Evolutionary conservation across 2,888 invertebrate species (phyloP).

Genomic region (Ornithoptera alexandrae): DNA sequence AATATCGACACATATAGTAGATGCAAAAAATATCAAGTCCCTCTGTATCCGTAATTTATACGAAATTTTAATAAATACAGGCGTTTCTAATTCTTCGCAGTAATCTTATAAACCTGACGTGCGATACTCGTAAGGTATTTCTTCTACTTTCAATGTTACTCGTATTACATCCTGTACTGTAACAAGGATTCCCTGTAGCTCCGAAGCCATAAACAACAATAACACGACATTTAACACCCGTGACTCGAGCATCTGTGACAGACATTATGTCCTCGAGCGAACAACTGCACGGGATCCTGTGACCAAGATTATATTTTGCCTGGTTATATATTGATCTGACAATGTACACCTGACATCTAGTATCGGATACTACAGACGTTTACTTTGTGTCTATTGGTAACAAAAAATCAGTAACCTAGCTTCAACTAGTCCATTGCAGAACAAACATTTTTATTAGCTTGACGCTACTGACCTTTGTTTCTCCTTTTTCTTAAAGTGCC

Average conservation of each 20-base stretch:
- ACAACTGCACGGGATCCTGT: neutral
- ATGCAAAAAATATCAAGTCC: too few relatives aligned
- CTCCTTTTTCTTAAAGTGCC: too few relatives aligned
- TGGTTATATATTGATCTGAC: neutral
- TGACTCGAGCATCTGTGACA: neutral
- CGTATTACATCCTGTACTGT: constrained; percentile 10
- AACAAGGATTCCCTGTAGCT: constrained; percentile 13
- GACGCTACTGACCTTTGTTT: neutral
- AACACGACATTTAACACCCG: constrained; percentile 22
- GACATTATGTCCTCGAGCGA: neutral
- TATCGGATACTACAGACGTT: too few relatives aligned
- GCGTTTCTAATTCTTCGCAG: neutral
- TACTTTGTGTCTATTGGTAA: too few relatives aligned
- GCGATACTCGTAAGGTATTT: neutral
- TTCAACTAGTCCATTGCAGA: too few relatives aligned
- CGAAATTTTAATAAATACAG: neutral
- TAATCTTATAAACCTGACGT: neutral
- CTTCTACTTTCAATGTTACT: neutral
- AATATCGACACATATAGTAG: too few relatives aligned
- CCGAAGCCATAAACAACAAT: constrained; percentile 26
- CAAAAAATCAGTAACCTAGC: too few relatives aligned
- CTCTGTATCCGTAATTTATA: too few relatives aligned
- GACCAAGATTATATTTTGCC: neutral
- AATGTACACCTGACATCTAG: too few relatives aligned
- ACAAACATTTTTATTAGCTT: neutral